phyloP scores from a whole-genome alignment of 2,888 invertebrate species.

The Stenurella melanura region DNA sequence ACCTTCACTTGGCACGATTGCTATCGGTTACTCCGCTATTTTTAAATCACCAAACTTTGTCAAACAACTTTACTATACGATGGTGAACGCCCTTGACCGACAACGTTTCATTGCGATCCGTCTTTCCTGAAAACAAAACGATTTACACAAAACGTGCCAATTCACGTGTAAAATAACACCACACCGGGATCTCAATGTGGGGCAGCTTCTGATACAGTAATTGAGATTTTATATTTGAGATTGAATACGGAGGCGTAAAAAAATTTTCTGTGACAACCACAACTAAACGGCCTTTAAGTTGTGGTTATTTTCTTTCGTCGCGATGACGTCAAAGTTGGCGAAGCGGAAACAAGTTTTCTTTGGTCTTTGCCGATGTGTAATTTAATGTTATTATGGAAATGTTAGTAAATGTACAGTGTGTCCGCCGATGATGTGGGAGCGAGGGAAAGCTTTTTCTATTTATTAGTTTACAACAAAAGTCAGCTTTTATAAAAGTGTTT shows the following conservation, averaged over 20 bases:
- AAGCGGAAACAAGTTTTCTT: background rate
- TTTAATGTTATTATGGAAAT: too few relatives aligned
- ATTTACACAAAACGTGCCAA: slow-evolving; percentile 12
- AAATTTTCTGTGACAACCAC: background rate
- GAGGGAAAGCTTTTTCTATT: too few relatives aligned
- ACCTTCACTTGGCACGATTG: slow-evolving; percentile 52
- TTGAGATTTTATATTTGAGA: slow-evolving; percentile 7
- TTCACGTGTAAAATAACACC: slow-evolving; percentile 8
- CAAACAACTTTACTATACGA: slow-evolving; percentile 38
- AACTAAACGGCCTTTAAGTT: slow-evolving; percentile 10
- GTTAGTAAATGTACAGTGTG: too few relatives aligned
- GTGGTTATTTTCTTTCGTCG: background rate
- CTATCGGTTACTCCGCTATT: slow-evolving; percentile 54
- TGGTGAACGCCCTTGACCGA: slow-evolving; percentile 45
- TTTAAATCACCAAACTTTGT: slow-evolving; percentile 53
- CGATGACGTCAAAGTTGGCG: background rate
- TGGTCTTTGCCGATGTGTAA: background rate
- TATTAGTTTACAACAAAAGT: too few relatives aligned
- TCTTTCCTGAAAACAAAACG: slow-evolving; percentile 6
- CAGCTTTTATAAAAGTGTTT: too few relatives aligned
- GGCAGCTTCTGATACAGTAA: slow-evolving; percentile 4
- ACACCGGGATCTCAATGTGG: background rate
- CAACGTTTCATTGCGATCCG: slow-evolving; percentile 30
- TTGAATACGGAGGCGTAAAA: background rate
- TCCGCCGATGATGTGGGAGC: too few relatives aligned